phyloP scores from a whole-genome alignment of 2,888 invertebrate species.

The Idaea straminata region DNA sequence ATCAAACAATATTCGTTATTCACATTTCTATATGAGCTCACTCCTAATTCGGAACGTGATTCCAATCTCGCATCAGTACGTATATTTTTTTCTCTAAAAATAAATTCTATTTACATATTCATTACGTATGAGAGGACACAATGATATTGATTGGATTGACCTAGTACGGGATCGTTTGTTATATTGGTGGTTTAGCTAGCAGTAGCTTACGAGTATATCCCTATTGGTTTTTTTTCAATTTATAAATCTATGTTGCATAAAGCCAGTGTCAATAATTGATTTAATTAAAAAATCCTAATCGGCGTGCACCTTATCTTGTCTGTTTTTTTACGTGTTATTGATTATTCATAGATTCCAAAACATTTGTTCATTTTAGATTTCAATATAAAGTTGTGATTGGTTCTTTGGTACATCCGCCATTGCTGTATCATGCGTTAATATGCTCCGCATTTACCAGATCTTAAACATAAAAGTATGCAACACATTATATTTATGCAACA shows the following conservation, averaged over 20 bases:
- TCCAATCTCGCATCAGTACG: background rate
- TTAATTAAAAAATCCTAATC: no score
- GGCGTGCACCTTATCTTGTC: no score
- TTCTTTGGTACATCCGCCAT: no score
- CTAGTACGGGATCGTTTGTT: background rate
- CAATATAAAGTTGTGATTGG: no score
- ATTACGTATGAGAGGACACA: background rate
- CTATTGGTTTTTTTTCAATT: background rate
- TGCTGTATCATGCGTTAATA: no score
- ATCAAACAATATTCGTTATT: background rate
- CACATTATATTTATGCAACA: no score
- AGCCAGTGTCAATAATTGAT: background rate
- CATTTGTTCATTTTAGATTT: no score
- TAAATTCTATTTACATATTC: slow-evolving; percentile 1
- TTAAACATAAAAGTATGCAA: no score
- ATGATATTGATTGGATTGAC: background rate
- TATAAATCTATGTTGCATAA: background rate
- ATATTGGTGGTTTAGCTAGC: background rate
- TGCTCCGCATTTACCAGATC: no score
- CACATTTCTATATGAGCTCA: background rate
- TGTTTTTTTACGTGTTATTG: no score
- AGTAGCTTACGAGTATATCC: background rate
- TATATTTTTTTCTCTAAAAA: background rate
- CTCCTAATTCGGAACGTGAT: background rate
- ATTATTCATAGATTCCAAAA: no score